Evolutionary conservation across 2,113 vertebrate genomes (phyloP), one percentile per base, ranked within the genome.

Genomic region (Cygnus buccinator): DNA sequence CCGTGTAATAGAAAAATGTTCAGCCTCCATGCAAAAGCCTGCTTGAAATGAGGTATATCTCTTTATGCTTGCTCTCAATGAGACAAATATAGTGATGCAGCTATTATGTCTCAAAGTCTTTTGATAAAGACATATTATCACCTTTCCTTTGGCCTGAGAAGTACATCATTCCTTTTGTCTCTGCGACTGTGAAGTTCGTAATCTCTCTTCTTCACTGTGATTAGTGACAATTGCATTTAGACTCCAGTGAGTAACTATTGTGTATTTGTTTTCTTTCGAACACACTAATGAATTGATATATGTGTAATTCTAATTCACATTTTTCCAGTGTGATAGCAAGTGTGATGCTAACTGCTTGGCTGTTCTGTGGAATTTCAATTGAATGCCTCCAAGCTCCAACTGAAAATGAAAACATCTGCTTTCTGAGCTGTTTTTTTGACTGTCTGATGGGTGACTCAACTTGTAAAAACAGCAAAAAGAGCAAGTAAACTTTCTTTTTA

Each of bases 351-450:
- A 92, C 72, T 89, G 74, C 71, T 83, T 71, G 52, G 62, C 44
- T 87, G 35, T 73, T 92, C 81, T 52, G 41, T 94, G 54, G 76
- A 94, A 92, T 93, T 93, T 95, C 72, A 94, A 43, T 43, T 78
- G 61, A 96, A 74, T 86, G 35, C 65, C 89, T 96, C 46, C 68
- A 77, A 63, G 33, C 63, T 93, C 74, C 46, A 68, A 59, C 48
- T 93, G 52, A 94, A 94, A 87, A 84, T 63, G 28, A 23, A 58
- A 91, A 86, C 89, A 95, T 93, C 78, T 96, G 72, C 75, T 94
- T 89, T 84, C 46, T 0, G 9, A 92, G 83, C 62, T 87, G 72
- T 21, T 82, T 93, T 52, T 81, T 84, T 95, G 78, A 67, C 52
- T 90, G 65, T 8, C 35, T 95, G 52, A 31, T 94, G 57, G 35